Evolutionary conservation across 2,888 invertebrate species (phyloP), one percentile per base, ranked within the genome.

Genomic region (Dione juno): DNA sequence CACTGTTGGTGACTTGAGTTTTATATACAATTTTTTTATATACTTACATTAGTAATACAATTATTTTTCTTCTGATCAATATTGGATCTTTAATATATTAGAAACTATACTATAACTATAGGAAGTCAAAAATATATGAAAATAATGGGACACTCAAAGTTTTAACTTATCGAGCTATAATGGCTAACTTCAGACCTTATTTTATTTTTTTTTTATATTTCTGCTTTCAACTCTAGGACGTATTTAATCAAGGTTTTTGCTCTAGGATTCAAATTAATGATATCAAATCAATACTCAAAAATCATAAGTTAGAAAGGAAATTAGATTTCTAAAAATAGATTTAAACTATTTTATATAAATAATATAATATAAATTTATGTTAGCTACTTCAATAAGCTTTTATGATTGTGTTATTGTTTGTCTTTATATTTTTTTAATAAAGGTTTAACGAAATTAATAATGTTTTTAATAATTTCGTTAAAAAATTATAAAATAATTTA

Each of bases 1-100:
- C 61, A 61, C 61, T 61, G 9, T 5, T 61, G 16, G n/a, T 61
- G 45, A 61, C n/a, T 45, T 35, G 40, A 43, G 61, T 45, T 61
- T 61, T 11, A n/a, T 16, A 11, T 45, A 61, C 16, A 28, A 16
- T 45, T 10, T 7, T 61, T 45, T 21, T n/a, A 28, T n/a, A 61
- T 45, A 61, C 61, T 61, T 61, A 61, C 61, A n/a, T 45, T 43
- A 45, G n/a, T 5, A 21, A 61, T 43, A 45, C 9, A 21, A 43
- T 21, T 16, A 7, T 45, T 61, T 11, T 7, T 45, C n/a, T 16
- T 43, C n/a, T 61, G 10, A 11, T 7, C 11, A 7, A 45, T 45
- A 28, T 28, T 35, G 6, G 10, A 45, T 61, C 3, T 61, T 61
- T 28, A 28, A 45, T 61, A 45, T 61, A 10, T 37, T 45, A 28